Evolutionary conservation across 2,888 invertebrate species (phyloP).

Genomic region (Drosophila yooni): DNA sequence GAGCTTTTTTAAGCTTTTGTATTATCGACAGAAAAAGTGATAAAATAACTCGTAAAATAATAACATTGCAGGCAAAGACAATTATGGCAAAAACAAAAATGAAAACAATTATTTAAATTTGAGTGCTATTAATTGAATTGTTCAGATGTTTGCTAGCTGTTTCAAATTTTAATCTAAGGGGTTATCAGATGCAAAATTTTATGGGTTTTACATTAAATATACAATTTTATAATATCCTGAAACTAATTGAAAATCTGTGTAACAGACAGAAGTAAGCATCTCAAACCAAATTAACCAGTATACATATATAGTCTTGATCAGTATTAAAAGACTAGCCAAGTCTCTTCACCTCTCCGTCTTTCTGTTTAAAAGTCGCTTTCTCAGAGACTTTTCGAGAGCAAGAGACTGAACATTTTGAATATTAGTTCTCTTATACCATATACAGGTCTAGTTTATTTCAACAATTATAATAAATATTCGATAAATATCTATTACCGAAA

Average conservation of each 20-base stretch:
- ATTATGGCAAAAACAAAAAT: not conserved
- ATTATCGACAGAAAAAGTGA: not conserved
- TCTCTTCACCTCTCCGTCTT: no score
- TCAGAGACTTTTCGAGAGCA: no score
- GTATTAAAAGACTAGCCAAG: no score
- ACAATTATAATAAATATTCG: not conserved
- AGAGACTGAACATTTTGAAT: no score
- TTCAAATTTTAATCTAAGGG: no score
- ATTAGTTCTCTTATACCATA: not conserved
- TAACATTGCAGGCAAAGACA: not conserved
- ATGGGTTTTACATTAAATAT: not conserved
- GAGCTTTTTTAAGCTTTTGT: constrained; percentile 1
- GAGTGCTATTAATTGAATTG: constrained; percentile 4
- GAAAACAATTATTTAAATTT: not conserved
- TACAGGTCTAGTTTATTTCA: not conserved
- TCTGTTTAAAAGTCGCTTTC: no score
- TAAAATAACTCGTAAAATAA: not conserved
- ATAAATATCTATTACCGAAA: not conserved
- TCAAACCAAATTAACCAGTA: no score
- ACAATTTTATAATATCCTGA: not conserved
- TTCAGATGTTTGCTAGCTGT: not conserved
- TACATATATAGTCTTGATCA: no score
- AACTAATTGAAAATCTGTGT: not conserved
- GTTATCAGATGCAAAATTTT: not conserved
- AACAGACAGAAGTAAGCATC: not conserved